phyloP scores from a whole-genome alignment of 1,140 invertebrate genomes.

The Cardiocondyla obscurior region DNA sequence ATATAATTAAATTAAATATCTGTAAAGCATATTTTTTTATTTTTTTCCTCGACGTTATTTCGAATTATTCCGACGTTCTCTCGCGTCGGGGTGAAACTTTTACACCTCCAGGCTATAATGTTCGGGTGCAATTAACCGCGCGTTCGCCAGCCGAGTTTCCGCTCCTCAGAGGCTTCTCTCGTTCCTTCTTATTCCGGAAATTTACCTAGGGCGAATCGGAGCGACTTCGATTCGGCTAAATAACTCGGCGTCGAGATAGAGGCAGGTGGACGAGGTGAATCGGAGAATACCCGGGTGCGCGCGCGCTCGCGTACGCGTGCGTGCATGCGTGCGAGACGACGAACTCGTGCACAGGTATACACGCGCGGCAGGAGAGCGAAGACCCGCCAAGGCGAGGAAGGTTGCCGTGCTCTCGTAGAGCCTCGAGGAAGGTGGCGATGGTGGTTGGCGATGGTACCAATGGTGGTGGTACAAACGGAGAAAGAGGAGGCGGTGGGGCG shows the following conservation, averaged over 20 bases:
- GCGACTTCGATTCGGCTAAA: constrained; percentile 54
- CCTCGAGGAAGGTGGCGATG: constrained; percentile 65
- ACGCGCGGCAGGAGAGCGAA: constrained; percentile 46
- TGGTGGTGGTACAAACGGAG: constrained; percentile 65
- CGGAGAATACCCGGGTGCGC: constrained; percentile 29
- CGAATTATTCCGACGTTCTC: too few species aligned
- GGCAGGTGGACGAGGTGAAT: constrained; percentile 62
- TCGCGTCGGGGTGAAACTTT: background rate
- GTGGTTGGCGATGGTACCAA: constrained; percentile 52
- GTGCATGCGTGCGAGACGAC: background rate
- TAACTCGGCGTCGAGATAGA: constrained; percentile 54
- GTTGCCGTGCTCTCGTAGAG: constrained; percentile 37
- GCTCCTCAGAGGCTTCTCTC: constrained; percentile 45
- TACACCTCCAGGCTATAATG: background rate
- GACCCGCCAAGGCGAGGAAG: constrained; percentile 48
- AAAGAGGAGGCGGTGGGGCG: constrained; percentile 73
- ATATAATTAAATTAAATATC: background rate
- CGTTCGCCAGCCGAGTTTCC: constrained; percentile 25
- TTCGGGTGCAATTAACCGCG: constrained; percentile 5
- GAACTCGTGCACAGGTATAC: constrained; percentile 29
- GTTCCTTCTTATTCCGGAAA: constrained; percentile 61
- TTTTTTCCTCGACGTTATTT: background rate
- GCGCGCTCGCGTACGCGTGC: background rate
- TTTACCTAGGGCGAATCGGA: constrained; percentile 60
- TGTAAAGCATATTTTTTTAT: background rate